A percentile compares a stretch with the other conserved stretches of the same genome.
These are phyloP conservation scores for Drepana arcuata DNA, from an alignment of 1,140 invertebrate species.

Conservation along the genomic window DNA sequence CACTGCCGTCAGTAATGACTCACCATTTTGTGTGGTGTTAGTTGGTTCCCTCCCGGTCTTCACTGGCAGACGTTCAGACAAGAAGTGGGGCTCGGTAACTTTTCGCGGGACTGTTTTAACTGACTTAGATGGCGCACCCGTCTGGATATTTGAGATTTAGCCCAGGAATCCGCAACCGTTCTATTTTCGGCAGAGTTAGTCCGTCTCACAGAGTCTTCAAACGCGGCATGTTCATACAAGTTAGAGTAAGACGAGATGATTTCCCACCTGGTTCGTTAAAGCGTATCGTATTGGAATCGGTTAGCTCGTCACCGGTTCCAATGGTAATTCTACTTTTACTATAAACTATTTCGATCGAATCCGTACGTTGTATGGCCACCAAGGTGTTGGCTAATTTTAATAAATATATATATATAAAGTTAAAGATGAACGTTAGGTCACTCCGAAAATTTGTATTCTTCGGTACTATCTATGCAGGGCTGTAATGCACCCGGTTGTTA, in stretches of 20 bases:
- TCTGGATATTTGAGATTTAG: constrained; percentile 74
- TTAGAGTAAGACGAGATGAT: constrained; percentile 53
- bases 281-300: too few relatives aligned
- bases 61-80: constrained; percentile 79
- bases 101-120: constrained; percentile 80
- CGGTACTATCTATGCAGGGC: too few relatives aligned
- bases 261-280: constrained; percentile 30
- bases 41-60: constrained; percentile 74
- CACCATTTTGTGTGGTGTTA: constrained; percentile 76
- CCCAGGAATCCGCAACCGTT: constrained; percentile 71
- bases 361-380: constrained; percentile 15
- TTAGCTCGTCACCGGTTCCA: constrained; percentile 35
- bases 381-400: background rate
- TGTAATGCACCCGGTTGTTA: too few relatives aligned
- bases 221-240: constrained; percentile 19
- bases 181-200: constrained; percentile 69
- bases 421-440: too few relatives aligned
- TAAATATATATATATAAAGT: too few relatives aligned
- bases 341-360: constrained; percentile 66
- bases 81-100: constrained; percentile 80
- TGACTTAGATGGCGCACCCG: constrained; percentile 78
- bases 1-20: constrained; percentile 67
- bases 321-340: constrained; percentile 66
- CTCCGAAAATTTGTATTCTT: too few relatives aligned
- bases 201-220: constrained; percentile 34